Evolutionary conservation across 2,113 vertebrate species (phyloP).

Genomic region (Poecile atricapillus): DNA sequence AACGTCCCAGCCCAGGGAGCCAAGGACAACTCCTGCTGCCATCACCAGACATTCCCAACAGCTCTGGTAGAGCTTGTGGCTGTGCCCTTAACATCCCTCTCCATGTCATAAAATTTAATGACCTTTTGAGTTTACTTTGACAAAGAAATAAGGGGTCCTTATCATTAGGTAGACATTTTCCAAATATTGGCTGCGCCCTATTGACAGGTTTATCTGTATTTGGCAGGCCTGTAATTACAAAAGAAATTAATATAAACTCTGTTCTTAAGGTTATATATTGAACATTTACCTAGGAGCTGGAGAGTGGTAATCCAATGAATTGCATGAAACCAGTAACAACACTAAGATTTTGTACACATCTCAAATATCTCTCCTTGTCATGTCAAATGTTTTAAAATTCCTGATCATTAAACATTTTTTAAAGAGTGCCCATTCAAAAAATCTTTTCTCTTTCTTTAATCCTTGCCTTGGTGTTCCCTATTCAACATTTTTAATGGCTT

Average conservation of each 20-base stretch:
- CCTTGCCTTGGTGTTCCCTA: not conserved
- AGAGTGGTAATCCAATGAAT: not conserved
- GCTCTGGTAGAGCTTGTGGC: not conserved
- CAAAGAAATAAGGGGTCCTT: not conserved
- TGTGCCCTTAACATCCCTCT: not conserved
- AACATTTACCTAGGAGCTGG: not conserved
- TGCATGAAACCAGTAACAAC: not conserved
- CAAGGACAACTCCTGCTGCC: not conserved
- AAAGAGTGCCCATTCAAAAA: not conserved
- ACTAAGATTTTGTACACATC: not conserved
- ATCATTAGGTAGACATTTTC: not conserved
- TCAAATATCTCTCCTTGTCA: not conserved
- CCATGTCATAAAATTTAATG: not conserved
- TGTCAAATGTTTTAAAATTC: not conserved
- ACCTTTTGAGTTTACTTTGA: not conserved
- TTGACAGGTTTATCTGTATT: not conserved
- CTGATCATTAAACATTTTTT: not conserved
- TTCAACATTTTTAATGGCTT: conserved; percentile 9
- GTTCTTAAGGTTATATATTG: not conserved
- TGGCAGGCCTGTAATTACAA: not conserved
- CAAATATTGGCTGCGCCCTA: not conserved
- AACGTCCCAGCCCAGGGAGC: not conserved
- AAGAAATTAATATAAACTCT: not conserved
- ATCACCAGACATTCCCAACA: not conserved
- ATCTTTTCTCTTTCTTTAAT: not conserved